phyloP scores from a whole-genome alignment of 2,797 vertebrate species.

The Paratrypauchen microcephalus region DNA sequence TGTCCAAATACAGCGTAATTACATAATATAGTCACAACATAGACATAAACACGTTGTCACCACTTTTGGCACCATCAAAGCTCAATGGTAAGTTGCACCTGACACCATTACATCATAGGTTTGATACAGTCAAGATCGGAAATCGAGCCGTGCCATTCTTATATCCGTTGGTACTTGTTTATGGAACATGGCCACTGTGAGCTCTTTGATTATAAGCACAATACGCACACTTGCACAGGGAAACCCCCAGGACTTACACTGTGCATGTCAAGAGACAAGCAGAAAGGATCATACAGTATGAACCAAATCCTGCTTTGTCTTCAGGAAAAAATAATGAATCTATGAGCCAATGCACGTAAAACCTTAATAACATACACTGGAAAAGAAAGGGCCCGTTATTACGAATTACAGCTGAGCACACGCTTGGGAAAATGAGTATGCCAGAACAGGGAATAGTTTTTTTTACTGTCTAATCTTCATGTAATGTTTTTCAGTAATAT shows the following conservation, averaged over 20 bases:
- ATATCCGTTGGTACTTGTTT: background rate
- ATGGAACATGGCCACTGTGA: constrained; percentile 45
- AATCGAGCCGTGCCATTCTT: background rate
- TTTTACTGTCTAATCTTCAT: too few relatives aligned
- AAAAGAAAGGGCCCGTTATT: too few relatives aligned
- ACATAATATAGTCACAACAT: constrained; percentile 7
- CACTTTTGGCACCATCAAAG: constrained; percentile 11
- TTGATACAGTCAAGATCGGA: background rate
- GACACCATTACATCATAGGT: constrained; percentile 7
- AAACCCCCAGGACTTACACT: background rate
- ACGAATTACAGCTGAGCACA: background rate
- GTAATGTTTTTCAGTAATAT: too few relatives aligned
- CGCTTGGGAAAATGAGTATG: too few relatives aligned
- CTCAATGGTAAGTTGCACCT: constrained; percentile 18
- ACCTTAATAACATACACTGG: background rate
- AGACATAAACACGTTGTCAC: constrained; percentile 10
- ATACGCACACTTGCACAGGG: background rate
- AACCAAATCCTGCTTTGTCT: background rate
- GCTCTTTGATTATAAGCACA: constrained; percentile 6
- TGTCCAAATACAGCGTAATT: constrained; percentile 10
- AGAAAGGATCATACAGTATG: too few relatives aligned
- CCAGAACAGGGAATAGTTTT: too few relatives aligned
- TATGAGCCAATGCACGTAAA: background rate
- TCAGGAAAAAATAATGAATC: background rate
- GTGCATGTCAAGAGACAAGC: background rate